Base-by-base conservation (phyloP, 1,140 invertebrate genomes). In the Drosophila lowei region DNA sequence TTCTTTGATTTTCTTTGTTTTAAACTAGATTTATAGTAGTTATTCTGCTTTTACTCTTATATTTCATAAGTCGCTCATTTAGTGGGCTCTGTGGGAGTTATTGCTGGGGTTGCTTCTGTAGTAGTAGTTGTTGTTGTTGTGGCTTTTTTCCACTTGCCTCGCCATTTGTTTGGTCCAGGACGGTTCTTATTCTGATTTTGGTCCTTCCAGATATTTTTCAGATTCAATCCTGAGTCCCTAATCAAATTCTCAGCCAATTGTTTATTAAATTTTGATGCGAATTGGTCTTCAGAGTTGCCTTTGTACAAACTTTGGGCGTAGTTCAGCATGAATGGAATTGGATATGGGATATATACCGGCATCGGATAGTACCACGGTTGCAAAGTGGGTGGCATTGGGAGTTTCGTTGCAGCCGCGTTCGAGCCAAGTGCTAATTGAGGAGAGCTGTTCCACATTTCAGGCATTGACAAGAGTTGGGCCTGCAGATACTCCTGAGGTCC, bases 331-430 rank as follows among this genome's bases (percentile, higher is more conserved):
- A 68, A 52, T 6, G 70, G 34, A 49, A 64, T 16, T 8, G 70
- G 54, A 18, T 77, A 86, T 0, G 81, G 73, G 15, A 84, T 30
- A 46, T 77, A 86, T 41, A 85, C 50, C 3, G 80, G 80, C 52
- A 79, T 18, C 9, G 77, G 80, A 43, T 73, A 79, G 58, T 60
- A 85, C 15, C 62, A 38, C 1, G 78, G 60, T 28, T 52, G 67
- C 23, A 30, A 18, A 18, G 18, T 18, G 18, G 18, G 18, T 18
- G 6, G 18, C 18, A 18, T 18, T 18, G 18, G 18, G 18, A 2
- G 1, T 18, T 18, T 18, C 1, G 18, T 18, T 18, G 18, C 18
- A 18, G 18, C 2, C 25, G 38, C 2, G 47, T 15, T 16, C 30
- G n/a, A 41, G 3, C 23, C 46, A 44, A 23, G 23, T 23, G 23